These are phyloP conservation scores for Anolis apletophallus DNA, from an alignment of 2,797 vertebrate genomes.

Conservation along the genomic window DNA sequence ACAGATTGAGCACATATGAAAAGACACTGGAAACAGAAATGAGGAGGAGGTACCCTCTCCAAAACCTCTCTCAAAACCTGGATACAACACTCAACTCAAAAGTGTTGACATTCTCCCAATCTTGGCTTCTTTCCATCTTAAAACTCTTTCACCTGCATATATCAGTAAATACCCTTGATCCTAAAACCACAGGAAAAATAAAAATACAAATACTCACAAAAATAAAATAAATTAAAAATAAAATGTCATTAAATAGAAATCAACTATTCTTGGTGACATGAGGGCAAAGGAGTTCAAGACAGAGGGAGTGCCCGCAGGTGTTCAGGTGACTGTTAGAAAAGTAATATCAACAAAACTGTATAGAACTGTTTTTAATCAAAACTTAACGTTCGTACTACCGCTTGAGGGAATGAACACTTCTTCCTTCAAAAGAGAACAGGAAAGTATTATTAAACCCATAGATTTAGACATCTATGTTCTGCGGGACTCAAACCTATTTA, in stretches of 20 bases:
- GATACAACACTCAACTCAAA: background rate
- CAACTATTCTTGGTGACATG: background rate
- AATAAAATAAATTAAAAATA: background rate
- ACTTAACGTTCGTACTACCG: background rate
- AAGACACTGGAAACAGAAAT: background rate
- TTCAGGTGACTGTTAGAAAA: background rate
- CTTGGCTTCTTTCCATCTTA: background rate
- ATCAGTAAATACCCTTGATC: background rate
- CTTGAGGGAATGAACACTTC: background rate
- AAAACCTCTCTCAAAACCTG: background rate
- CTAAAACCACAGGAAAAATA: background rate
- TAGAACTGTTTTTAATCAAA: background rate
- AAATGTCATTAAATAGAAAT: background rate
- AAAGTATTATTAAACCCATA: background rate
- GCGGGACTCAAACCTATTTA: background rate
- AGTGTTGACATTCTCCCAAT: background rate
- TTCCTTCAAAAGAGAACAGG: background rate
- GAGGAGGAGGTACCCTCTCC: background rate
- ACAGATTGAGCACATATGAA: background rate
- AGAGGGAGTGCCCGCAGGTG: too few relatives aligned
- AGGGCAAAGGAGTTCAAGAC: too few relatives aligned
- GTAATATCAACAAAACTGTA: background rate
- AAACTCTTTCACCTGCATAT: background rate
- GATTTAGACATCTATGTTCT: background rate
- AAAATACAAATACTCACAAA: background rate